Evolutionary conservation across 2,797 vertebrate species (phyloP), one percentile per base, ranked within the genome.

Genomic region (Microctenopoma steveboyesi): DNA sequence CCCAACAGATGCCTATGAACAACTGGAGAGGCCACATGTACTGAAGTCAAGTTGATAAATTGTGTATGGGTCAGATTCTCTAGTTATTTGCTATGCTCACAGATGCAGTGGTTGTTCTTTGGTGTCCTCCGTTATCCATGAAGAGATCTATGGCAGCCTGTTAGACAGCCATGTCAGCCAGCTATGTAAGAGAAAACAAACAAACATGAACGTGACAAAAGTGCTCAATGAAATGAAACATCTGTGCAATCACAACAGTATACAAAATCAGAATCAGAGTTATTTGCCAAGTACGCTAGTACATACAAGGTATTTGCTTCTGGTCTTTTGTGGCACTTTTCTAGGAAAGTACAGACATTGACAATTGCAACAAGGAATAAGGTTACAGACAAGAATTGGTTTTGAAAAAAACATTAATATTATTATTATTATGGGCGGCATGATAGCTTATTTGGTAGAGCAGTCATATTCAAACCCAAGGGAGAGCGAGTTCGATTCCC

Each of bases 11-110:
- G 89, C 85, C 85, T 74, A 72, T 79, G 82, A 89, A 92, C 81
- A 80, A 89, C 83, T 81, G 80, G 82, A 75, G 79, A 87, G 91
- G 86, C 88, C 90, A 86, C 88, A 92, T 92, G 91, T 90, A 91
- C 88, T 71, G 66, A 76, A 73, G 88, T 90, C 87, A 83, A 71
- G 78, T 60, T 71, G 72, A 83, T 84, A 80, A 81, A 81, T 74
- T 71, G 81, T 79, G 82, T 73, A 78, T 69, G 46, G 70, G 51
- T 88, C 78, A 66, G 82, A 74, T 65, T 79, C 73, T 69, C 75
- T 83, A 74, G 65, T 79, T 86, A 64, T 62, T 78, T 81, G 85
- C 58, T 78, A 50, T 66, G 81, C 84, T 92, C 82, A 78, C 72
- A 85, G 83, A 86, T 79, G 70, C 70, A 60, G 74, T 61, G 69